phyloP scores from a whole-genome alignment of 2,888 invertebrate species.

The Adelognathus sp. region DNA sequence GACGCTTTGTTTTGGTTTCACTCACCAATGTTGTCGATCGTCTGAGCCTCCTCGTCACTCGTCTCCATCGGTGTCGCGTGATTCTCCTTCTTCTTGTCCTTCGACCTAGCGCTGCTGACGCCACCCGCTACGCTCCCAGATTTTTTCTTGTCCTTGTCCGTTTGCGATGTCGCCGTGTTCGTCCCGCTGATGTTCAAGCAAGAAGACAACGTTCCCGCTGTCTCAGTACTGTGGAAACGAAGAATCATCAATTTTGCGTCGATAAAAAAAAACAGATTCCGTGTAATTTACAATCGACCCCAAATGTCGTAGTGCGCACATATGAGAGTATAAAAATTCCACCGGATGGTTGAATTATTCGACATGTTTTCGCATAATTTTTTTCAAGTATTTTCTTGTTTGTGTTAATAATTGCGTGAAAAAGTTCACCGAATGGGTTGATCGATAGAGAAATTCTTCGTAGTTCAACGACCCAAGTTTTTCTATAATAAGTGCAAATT shows the following conservation, averaged over 20 bases:
- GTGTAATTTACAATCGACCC: too few species aligned
- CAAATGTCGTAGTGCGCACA: too few species aligned
- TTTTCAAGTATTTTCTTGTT: too few species aligned
- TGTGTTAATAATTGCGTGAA: not conserved
- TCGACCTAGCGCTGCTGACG: slow-evolving; percentile 70
- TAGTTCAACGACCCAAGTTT: slow-evolving; percentile 8
- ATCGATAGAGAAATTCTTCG: slow-evolving; percentile 7
- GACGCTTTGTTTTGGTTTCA: slow-evolving; percentile 26
- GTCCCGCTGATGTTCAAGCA: slow-evolving; percentile 62
- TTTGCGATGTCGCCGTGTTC: slow-evolving; percentile 63
- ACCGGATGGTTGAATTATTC: not conserved
- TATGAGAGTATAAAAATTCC: not conserved
- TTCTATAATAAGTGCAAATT: not conserved
- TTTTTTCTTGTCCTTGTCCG: slow-evolving; percentile 75
- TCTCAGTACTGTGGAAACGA: slow-evolving; percentile 69
- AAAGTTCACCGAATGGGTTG: not conserved
- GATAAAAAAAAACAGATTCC: not conserved
- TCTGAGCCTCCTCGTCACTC: slow-evolving; percentile 83
- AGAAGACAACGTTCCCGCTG: slow-evolving; percentile 55
- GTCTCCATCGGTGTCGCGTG: slow-evolving; percentile 82
- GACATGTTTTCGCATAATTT: too few species aligned
- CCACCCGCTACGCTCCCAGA: slow-evolving; percentile 63
- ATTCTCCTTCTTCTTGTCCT: slow-evolving; percentile 81
- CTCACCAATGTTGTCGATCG: slow-evolving; percentile 77
- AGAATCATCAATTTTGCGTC: not conserved